phyloP scores from a whole-genome alignment of 2,888 invertebrate species.

The Melanostoma mellinum region DNA sequence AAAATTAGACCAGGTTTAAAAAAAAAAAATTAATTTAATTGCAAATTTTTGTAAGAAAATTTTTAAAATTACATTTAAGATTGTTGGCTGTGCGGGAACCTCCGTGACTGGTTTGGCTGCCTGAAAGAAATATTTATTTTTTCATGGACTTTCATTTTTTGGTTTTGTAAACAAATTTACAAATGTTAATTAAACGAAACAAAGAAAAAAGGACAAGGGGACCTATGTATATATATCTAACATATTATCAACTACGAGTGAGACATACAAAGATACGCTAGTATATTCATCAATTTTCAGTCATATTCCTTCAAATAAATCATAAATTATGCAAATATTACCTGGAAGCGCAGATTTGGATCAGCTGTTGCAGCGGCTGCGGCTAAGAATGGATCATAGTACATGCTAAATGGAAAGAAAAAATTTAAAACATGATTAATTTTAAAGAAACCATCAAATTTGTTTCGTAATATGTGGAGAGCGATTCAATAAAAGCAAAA shows the following conservation, averaged over 20 bases:
- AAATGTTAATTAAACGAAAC: constrained; percentile 66
- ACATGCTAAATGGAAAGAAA: constrained; percentile 85
- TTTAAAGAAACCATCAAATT: neutral
- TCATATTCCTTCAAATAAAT: neutral
- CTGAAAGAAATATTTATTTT: constrained; percentile 84
- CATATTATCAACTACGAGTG: constrained; percentile 39
- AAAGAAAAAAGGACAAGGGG: constrained; percentile 34
- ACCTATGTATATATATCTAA: constrained; percentile 30
- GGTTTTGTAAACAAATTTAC: constrained; percentile 30
- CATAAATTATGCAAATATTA: constrained; percentile 81
- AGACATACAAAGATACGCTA: constrained; percentile 61
- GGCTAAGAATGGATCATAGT: constrained; percentile 98
- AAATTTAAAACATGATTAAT: constrained; percentile 48
- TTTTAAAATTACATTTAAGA: constrained; percentile 81
- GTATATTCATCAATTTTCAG: neutral
- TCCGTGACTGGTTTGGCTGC: constrained; percentile 88
- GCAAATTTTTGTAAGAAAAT: constrained; percentile 75
- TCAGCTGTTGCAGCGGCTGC: constrained; percentile 92
- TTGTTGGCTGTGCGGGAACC: constrained; percentile 84
- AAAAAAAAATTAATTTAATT: constrained; percentile 52
- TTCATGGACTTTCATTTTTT: constrained; percentile 59
- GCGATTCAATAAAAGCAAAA: constrained; percentile 66
- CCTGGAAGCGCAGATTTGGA: constrained; percentile 95
- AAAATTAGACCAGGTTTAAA: constrained; percentile 60
- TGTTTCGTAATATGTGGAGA: constrained; percentile 10